These are phyloP conservation scores for Autographa pulchrina DNA, from an alignment of 2,888 invertebrate species.

Conservation along the genomic window DNA sequence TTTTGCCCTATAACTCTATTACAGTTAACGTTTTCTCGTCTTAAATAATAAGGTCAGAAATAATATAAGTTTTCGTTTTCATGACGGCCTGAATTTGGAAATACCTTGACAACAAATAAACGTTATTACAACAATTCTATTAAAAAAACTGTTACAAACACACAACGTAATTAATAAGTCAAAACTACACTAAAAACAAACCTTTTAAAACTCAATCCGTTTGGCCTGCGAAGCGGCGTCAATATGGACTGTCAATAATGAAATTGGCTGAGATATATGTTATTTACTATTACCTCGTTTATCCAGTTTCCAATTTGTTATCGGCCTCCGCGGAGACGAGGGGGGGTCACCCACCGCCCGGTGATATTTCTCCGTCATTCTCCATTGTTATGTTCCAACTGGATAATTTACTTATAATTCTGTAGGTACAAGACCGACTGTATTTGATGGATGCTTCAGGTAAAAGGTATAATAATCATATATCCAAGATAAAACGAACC, in stretches of 20 bases:
- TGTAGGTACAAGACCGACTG: slow-evolving; percentile 33
- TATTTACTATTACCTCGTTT: slow-evolving; percentile 73
- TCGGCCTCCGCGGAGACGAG: slow-evolving; percentile 54
- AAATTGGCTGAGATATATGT: slow-evolving; percentile 73
- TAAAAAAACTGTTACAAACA: neutral
- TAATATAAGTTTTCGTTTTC: no score
- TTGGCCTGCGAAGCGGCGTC: slow-evolving; percentile 39
- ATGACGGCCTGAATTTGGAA: no score
- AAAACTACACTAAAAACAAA: neutral
- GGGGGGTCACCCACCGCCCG: slow-evolving; percentile 50
- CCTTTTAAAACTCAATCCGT: slow-evolving; percentile 31
- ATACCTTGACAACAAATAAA: neutral
- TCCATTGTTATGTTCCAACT: slow-evolving; percentile 65
- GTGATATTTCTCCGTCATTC: slow-evolving; percentile 78
- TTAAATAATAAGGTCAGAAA: no score
- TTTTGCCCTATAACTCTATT: neutral
- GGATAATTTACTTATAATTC: slow-evolving; percentile 66
- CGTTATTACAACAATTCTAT: neutral
- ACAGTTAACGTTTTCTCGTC: no score
- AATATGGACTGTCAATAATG: slow-evolving; percentile 67
- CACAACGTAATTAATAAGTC: neutral
- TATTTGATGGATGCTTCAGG: slow-evolving; percentile 43
- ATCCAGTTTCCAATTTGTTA: slow-evolving; percentile 76
- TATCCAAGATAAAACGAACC: slow-evolving; percentile 6
- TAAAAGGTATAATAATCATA: slow-evolving; percentile 34